Conservation (phyloP, 2,113 vertebrate genomes). For the Trogon melanurus region DNA sequence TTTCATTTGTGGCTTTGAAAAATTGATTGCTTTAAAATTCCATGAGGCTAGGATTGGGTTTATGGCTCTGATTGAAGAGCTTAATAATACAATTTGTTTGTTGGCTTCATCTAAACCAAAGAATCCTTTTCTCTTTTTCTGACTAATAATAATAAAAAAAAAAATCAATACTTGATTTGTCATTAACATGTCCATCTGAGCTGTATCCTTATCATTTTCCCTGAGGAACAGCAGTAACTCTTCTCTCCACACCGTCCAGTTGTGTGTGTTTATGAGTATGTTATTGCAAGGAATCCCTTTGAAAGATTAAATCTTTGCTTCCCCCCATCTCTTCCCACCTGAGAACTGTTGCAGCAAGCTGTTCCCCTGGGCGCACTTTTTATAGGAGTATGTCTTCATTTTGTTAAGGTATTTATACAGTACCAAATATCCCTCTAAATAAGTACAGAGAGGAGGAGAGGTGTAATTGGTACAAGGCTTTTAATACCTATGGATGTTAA, state of each 20-base stretch:
- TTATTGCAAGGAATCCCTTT: neutral
- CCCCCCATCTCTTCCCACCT: neutral
- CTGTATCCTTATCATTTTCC: neutral
- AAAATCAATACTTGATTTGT: neutral
- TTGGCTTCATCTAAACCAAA: neutral
- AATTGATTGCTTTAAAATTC: neutral
- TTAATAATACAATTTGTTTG: neutral
- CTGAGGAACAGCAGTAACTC: neutral
- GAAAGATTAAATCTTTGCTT: neutral
- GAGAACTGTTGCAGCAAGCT: neutral
- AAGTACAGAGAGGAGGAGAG: neutral
- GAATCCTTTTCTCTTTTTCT: neutral
- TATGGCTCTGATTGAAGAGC: neutral
- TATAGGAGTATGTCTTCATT: neutral
- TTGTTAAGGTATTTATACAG: neutral
- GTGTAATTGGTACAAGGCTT: neutral
- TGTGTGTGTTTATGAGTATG: neutral
- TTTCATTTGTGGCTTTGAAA: constrained; percentile 6
- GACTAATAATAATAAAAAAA: neutral
- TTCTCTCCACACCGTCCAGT: neutral
- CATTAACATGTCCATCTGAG: neutral
- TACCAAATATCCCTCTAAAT: neutral
- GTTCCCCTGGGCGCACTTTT: neutral
- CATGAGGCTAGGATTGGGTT: neutral
- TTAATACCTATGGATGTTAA: neutral